Conservation (phyloP, 2,888 invertebrate genomes). For the Dryococelus australis region DNA sequence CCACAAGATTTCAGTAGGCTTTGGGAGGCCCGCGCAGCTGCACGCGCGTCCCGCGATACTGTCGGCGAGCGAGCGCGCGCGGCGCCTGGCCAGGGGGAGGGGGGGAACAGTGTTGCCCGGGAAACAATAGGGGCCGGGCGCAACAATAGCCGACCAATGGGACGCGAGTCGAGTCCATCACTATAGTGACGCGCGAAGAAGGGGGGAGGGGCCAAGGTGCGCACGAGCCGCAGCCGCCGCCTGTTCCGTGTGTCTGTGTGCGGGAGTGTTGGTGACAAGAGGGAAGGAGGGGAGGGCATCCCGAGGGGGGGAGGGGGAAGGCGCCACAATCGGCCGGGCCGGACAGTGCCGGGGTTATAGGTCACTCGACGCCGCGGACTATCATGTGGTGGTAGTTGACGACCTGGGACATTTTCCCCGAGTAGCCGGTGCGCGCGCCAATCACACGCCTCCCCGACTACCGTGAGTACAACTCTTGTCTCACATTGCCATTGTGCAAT, state of each 20-base stretch:
- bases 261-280: too few relatives aligned
- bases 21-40: slow-evolving; percentile 33
- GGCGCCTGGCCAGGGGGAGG: not conserved
- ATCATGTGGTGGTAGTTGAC: not conserved
- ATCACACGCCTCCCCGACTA: not conserved
- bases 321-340: not conserved
- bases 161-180: not conserved
- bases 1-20: slow-evolving; percentile 32
- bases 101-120: not conserved
- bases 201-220: slow-evolving; percentile 16
- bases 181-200: not conserved
- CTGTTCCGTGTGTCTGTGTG: too few relatives aligned
- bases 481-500: not conserved
- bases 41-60: slow-evolving; percentile 11
- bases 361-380: slow-evolving; percentile 16
- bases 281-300: not conserved
- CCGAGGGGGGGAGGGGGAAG: not conserved
- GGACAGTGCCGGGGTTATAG: slow-evolving; percentile 3
- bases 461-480: not conserved
- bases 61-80: not conserved
- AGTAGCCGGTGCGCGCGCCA: not conserved
- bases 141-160: slow-evolving; percentile 11
- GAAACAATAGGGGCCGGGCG: slow-evolving; percentile 16
- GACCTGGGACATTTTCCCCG: not conserved
- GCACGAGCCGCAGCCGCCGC: not conserved